Conservation (phyloP, 2,113 vertebrate genomes). For the Nannobrachium achirus region DNA sequence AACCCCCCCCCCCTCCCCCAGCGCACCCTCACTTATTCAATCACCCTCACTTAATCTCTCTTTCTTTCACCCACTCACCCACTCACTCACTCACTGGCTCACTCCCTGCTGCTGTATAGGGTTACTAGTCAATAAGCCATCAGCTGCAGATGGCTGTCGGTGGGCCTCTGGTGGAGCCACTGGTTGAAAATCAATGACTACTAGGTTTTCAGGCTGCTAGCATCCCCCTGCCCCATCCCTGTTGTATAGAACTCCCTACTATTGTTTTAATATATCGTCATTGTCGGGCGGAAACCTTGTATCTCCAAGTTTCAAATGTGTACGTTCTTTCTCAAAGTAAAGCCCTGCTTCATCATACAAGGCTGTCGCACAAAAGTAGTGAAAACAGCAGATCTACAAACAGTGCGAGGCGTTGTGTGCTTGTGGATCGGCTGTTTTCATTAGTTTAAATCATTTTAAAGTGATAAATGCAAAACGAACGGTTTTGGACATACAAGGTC, state of each 20-base stretch:
- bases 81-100: slow-evolving; percentile 79
- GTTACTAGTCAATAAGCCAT: slow-evolving; percentile 68
- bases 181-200: slow-evolving; percentile 53
- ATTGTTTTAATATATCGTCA: too few species aligned
- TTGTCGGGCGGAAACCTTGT: too few species aligned
- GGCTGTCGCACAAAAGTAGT: too few species aligned
- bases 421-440: too few species aligned
- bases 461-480: too few species aligned
- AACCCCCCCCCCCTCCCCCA: slow-evolving; percentile 61
- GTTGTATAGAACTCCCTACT: not conserved
- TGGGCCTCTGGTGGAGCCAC: slow-evolving; percentile 50
- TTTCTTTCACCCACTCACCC: slow-evolving; percentile 74
- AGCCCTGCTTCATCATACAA: too few species aligned
- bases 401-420: too few species aligned
- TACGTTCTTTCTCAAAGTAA: too few species aligned
- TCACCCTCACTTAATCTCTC: slow-evolving; percentile 54
- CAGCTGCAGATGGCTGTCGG: slow-evolving; percentile 45
- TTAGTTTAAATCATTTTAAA: too few species aligned
- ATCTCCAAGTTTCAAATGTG: too few species aligned
- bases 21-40: slow-evolving; percentile 45
- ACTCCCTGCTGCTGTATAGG: slow-evolving; percentile 54
- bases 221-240: not conserved
- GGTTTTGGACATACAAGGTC: too few species aligned
- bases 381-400: too few species aligned
- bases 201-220: slow-evolving; percentile 44